phyloP scores from a whole-genome alignment of 2,888 invertebrate genomes.

The Aporophyla lueneburgensis region DNA sequence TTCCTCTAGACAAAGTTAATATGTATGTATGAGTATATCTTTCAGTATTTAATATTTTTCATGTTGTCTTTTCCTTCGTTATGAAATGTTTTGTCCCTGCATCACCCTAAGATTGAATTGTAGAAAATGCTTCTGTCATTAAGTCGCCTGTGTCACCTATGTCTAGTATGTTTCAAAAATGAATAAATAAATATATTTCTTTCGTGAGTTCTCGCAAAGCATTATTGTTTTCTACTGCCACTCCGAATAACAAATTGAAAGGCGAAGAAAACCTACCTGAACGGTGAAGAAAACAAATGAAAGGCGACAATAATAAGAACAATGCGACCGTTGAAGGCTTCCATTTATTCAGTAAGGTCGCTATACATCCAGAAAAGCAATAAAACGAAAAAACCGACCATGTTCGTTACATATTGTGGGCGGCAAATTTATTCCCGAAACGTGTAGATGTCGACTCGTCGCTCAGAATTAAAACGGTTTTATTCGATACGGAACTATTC shows the following conservation, averaged over 20 bases:
- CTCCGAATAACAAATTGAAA: constrained; percentile 4
- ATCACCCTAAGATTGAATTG: too few relatives aligned
- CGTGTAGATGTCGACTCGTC: constrained; percentile 17
- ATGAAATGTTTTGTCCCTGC: too few relatives aligned
- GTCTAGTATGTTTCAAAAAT: too few relatives aligned
- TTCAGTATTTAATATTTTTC: too few relatives aligned
- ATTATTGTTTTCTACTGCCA: neutral
- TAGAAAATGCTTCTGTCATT: too few relatives aligned
- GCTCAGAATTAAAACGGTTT: constrained; percentile 18
- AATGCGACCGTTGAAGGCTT: constrained; percentile 26
- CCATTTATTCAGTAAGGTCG: constrained; percentile 26
- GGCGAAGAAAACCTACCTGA: constrained; percentile 22
- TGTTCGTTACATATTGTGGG: constrained; percentile 13
- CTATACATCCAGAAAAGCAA: constrained; percentile 29
- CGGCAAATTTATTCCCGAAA: constrained; percentile 33
- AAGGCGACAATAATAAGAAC: constrained; percentile 19
- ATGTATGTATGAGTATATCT: too few relatives aligned
- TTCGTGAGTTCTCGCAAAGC: neutral
- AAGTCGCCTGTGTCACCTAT: too few relatives aligned
- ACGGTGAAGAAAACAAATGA: constrained; percentile 21
- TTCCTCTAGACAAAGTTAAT: too few relatives aligned
- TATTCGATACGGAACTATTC: neutral
- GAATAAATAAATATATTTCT: neutral
- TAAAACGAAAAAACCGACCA: constrained; percentile 8
- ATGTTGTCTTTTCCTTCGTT: too few relatives aligned